phyloP scores from a whole-genome alignment of 1,140 invertebrate species.

The Aphidius ervi region DNA sequence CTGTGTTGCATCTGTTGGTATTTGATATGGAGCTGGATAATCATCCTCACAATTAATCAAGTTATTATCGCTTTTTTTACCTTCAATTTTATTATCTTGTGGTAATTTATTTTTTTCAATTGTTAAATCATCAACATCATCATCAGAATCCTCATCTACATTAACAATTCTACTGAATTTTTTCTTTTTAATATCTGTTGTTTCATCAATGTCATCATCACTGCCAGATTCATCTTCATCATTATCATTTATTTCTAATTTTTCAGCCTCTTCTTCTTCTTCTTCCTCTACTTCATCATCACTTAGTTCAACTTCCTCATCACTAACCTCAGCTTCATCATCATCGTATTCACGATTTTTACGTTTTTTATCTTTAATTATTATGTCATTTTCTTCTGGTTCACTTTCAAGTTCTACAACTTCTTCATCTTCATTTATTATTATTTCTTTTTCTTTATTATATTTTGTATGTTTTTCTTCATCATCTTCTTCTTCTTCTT shows the following conservation, averaged over 20 bases:
- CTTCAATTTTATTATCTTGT: slow-evolving; percentile 5
- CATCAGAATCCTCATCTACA: slow-evolving; percentile 39
- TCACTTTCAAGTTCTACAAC: slow-evolving; percentile 33
- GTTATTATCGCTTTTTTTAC: slow-evolving; percentile 31
- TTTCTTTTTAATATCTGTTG: slow-evolving; percentile 27
- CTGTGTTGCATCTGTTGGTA: slow-evolving; percentile 6
- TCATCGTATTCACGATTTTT: slow-evolving; percentile 38
- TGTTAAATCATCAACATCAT: slow-evolving; percentile 26
- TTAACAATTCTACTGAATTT: slow-evolving; percentile 40
- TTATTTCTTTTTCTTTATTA: slow-evolving; percentile 30
- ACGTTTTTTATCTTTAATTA: slow-evolving; percentile 33
- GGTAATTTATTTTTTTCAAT: not conserved
- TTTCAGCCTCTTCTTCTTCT: slow-evolving; percentile 34
- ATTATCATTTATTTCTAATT: slow-evolving; percentile 36
- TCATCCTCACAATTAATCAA: slow-evolving; percentile 39
- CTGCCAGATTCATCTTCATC: slow-evolving; percentile 41
- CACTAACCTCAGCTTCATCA: slow-evolving; percentile 48
- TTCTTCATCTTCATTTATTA: slow-evolving; percentile 26
- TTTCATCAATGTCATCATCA: slow-evolving; percentile 25
- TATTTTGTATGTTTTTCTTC: slow-evolving; percentile 23
- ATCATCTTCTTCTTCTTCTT: slow-evolving; percentile 27
- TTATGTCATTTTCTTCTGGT: slow-evolving; percentile 32
- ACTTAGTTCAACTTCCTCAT: slow-evolving; percentile 40
- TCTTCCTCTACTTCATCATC: slow-evolving; percentile 43
- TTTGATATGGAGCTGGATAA: slow-evolving; percentile 27